These are phyloP conservation scores for Podarcis cretensis DNA, from an alignment of 2,113 vertebrate genomes.

Conservation along the genomic window DNA sequence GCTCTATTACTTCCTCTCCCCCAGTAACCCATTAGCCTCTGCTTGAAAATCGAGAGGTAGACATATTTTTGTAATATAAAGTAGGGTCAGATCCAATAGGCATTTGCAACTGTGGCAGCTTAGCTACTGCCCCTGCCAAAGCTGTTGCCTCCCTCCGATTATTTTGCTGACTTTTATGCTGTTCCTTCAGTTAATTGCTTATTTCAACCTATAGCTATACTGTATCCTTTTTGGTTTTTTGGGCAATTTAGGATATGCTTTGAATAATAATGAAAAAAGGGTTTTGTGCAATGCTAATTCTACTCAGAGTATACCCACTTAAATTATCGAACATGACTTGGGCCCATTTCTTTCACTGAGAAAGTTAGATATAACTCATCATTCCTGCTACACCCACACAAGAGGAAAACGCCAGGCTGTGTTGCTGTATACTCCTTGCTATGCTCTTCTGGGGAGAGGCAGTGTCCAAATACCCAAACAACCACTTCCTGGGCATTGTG, in stretches of 20 bases:
- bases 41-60: not conserved
- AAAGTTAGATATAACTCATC: not conserved
- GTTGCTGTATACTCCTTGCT: not conserved
- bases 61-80: not conserved
- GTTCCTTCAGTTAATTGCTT: no score
- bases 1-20: no score
- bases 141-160: not conserved
- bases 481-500: not conserved
- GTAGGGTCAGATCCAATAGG: not conserved
- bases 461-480: not conserved
- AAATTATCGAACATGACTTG: no score
- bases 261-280: not conserved
- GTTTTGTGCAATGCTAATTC: no score
- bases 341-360: no score
- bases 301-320: no score
- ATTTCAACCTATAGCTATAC: no score
- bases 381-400: not conserved
- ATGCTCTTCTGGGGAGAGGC: not conserved
- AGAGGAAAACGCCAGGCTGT: not conserved
- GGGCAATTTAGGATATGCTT: not conserved
- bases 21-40: not conserved
- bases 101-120: not conserved
- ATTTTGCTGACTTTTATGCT: not conserved
- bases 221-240: not conserved
- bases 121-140: not conserved